These are phyloP conservation scores for Chromoteleia sp. DNA, from an alignment of 2,888 invertebrate species.

Conservation along the genomic window DNA sequence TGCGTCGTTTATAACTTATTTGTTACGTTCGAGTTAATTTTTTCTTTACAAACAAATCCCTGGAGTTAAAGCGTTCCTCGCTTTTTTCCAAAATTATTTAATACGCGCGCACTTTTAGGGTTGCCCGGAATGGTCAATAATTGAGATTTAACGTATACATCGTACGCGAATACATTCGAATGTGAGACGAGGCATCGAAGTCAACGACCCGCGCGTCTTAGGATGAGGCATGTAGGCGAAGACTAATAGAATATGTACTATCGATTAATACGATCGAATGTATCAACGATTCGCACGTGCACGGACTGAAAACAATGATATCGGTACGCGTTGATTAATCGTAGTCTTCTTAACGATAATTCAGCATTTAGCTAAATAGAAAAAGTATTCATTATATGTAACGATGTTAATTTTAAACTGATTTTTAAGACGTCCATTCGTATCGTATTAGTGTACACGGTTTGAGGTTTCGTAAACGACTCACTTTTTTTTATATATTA, in stretches of 20 bases:
- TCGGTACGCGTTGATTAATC: conserved; percentile 22
- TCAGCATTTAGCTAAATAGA: no score
- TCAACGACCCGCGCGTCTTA: conserved; percentile 61
- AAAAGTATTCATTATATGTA: no score
- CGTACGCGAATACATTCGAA: conserved; percentile 21
- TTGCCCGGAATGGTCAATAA: conserved; percentile 1
- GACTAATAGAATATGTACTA: conserved; percentile 61
- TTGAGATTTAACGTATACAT: conserved; percentile 5
- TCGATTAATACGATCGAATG: conserved; percentile 65
- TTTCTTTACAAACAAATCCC: no score
- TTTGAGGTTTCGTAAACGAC: no score
- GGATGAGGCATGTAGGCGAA: conserved; percentile 64
- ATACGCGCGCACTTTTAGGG: not conserved
- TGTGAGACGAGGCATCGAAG: conserved; percentile 43
- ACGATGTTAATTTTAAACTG: no score
- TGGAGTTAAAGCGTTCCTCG: no score
- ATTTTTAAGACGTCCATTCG: no score
- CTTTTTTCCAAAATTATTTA: not conserved
- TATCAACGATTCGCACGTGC: conserved; percentile 60
- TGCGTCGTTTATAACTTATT: not conserved
- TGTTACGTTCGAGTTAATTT: no score
- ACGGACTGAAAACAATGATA: conserved; percentile 43
- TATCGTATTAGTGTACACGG: no score
- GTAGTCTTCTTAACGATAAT: not conserved
- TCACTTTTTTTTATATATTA: no score